Base-by-base conservation (phyloP, 2,113 vertebrate genomes). In the Halichoeres trimaculatus region DNA sequence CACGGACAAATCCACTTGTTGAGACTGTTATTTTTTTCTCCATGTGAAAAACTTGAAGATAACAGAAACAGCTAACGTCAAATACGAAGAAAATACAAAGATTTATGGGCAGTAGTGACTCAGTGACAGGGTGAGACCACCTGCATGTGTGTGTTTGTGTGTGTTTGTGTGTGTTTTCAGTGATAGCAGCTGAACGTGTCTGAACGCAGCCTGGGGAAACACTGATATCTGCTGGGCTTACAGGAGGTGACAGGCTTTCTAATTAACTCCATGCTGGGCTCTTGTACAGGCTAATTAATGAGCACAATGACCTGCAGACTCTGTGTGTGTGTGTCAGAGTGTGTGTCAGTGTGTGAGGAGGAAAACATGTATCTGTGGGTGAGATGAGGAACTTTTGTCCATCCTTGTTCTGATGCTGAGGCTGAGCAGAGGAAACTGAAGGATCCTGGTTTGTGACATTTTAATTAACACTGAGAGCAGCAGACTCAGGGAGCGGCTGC, bases 251-350 rank as follows among this genome's bases (percentile, higher is more conserved):
- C 68, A 67, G 76, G 52, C 36, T 90, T 88, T 86, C 71, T 84
- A 86, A 88, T 90, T 90, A 85, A 78, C 82, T 80, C 38, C 83
- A 75, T 61, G 80, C 86, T 80, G 86, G 10, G 77, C 38, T 74
- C 76, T 80, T 84, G 55, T 67, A 53, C 64, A 51, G 52, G 47
- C 71, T 85, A 80, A 88, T 87, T 82, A 84, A 76, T 85, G 67
- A 83, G 80, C 75, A 82, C 64, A 71, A 80, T 35, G 52, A 84
- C 86, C 83, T 68, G 1, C 59, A 60, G 86, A 56, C 55, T 70
- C 8, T 19, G 22, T 55, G 58, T 26, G 45, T 48, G 43, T 19
- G 43, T 19, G n/a, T n/a, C n/a, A n/a, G 45, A 2, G 45, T 10
- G 43, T 17, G 16, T 17, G 30, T 30, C 3, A 4, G 30, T 30